phyloP scores from a whole-genome alignment of 2,113 vertebrate genomes.

The Alexandromys fortis region DNA sequence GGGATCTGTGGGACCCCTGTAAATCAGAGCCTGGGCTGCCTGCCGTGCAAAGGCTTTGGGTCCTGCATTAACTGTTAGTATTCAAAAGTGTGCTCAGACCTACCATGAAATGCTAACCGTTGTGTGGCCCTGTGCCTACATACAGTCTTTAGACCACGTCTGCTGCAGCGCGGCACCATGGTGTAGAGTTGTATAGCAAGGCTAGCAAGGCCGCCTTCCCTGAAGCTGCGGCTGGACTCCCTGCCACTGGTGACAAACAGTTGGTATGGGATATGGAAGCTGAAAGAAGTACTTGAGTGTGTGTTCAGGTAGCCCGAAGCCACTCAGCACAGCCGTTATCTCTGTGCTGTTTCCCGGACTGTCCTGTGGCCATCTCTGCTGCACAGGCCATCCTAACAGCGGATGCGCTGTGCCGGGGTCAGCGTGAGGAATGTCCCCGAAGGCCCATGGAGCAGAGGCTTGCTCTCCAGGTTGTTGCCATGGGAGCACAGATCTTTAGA shows the following conservation, averaged over 20 bases:
- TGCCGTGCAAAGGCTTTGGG: background rate
- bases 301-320: background rate
- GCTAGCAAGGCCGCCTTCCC: background rate
- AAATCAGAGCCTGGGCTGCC: background rate
- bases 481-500: background rate
- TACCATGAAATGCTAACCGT: background rate
- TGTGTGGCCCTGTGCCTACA: no score
- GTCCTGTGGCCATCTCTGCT: background rate
- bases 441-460: background rate
- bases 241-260: background rate
- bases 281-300: background rate
- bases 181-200: background rate
- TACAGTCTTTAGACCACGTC: background rate
- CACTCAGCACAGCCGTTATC: background rate
- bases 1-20: background rate
- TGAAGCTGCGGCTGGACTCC: background rate
- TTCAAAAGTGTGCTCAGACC: background rate
- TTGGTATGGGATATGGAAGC: background rate
- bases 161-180: background rate
- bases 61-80: background rate
- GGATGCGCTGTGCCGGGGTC: background rate
- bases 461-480: background rate
- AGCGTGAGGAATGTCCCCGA: background rate
- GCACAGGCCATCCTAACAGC: background rate
- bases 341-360: background rate